phyloP scores from a whole-genome alignment of 2,797 vertebrate species.

The Gouania willdenowi region DNA sequence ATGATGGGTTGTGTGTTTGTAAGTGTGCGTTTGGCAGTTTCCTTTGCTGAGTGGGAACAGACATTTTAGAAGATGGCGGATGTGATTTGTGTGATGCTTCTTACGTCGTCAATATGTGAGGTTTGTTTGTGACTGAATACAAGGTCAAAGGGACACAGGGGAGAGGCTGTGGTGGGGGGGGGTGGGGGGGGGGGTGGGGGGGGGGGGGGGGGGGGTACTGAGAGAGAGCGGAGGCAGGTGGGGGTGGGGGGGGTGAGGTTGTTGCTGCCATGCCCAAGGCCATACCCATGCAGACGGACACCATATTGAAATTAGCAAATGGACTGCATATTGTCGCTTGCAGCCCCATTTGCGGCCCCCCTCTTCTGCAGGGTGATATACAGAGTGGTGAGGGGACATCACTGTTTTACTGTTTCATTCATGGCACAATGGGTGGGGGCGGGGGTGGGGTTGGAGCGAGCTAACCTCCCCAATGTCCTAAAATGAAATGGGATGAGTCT shows the following conservation, averaged over 20 bases:
- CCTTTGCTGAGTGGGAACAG: background rate
- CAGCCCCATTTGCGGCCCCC: conserved; percentile 66
- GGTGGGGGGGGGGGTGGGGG: conserved; percentile 17
- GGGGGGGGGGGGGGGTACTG: conserved; percentile 30
- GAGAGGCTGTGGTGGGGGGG: conserved; percentile 20
- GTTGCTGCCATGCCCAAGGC: conserved; percentile 67
- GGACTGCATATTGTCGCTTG: conserved; percentile 68
- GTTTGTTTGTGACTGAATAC: conserved; percentile 63
- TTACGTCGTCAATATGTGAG: conserved; percentile 49
- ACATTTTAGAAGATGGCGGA: conserved; percentile 12
- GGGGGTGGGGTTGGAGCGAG: background rate
- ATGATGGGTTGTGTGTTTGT: too few relatives aligned
- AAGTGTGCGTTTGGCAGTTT: background rate
- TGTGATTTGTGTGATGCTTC: conserved; percentile 40
- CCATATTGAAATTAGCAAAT: conserved; percentile 82
- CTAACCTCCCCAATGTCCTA: conserved; percentile 45
- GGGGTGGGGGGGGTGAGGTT: conserved; percentile 29
- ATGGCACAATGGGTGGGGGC: conserved; percentile 30
- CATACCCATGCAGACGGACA: conserved; percentile 71
- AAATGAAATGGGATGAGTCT: conserved; percentile 73
- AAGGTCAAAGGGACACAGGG: conserved; percentile 70
- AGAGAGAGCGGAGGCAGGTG: conserved; percentile 8
- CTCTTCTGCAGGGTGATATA: conserved; percentile 66
- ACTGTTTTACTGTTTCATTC: conserved; percentile 32
- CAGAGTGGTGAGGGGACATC: conserved; percentile 57